These are phyloP conservation scores for Hemithea aestivaria DNA, from an alignment of 2,888 invertebrate species.

Conservation along the genomic window DNA sequence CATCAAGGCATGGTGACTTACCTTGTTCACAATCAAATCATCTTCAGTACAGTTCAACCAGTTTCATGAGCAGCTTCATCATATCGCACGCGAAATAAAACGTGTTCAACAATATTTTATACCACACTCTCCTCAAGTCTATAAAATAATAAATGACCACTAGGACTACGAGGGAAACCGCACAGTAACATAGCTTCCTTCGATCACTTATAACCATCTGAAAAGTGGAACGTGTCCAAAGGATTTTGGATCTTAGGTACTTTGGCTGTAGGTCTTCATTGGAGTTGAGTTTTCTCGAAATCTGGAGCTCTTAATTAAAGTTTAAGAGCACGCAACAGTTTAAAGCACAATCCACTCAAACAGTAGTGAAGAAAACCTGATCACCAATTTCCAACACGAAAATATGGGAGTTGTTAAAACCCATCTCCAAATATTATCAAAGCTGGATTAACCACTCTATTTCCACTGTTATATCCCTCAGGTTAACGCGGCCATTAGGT, in stretches of 20 bases:
- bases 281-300: constrained; percentile 7
- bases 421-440: too few relatives aligned
- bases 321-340: too few relatives aligned
- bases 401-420: too few relatives aligned
- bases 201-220: constrained; percentile 68
- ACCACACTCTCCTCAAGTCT: constrained; percentile 64
- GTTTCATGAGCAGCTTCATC: constrained; percentile 64
- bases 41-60: constrained; percentile 64
- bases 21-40: constrained; percentile 32
- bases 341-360: too few relatives aligned
- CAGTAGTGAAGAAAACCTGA: too few relatives aligned
- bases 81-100: constrained; percentile 67
- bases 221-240: constrained; percentile 29
- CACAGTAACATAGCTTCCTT: constrained; percentile 53
- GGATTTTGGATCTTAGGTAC: constrained; percentile 18
- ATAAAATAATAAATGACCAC: constrained; percentile 49
- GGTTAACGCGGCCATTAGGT: constrained; percentile 55
- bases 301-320: constrained; percentile 8
- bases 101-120: constrained; percentile 58
- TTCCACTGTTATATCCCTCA: constrained; percentile 1
- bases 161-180: constrained; percentile 39
- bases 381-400: too few relatives aligned
- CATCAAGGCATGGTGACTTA: constrained; percentile 28
- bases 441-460: too few relatives aligned
- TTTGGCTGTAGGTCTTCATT: constrained; percentile 1